Percentiles rank a stretch among this genome's conserved stretches.
These are phyloP conservation scores for Rhopalosiphum nymphaeae DNA, from an alignment of 2,888 invertebrate species.

Conservation along the genomic window DNA sequence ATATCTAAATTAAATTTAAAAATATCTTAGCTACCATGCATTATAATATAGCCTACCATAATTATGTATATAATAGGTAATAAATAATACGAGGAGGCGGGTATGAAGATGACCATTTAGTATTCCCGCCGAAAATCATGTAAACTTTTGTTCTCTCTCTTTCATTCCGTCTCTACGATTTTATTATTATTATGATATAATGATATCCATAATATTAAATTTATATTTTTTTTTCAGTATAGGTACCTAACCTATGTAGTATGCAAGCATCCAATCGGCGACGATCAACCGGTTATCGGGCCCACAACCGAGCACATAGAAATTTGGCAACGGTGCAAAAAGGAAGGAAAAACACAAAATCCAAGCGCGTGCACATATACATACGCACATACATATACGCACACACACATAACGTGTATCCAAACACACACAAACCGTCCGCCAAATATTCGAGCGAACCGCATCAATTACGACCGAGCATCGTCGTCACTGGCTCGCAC, in stretches of 20 bases:
- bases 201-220: background rate
- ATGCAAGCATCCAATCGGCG: conserved; percentile 1
- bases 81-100: background rate
- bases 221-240: background rate
- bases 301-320: background rate
- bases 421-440: background rate
- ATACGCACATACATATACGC: background rate
- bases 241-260: background rate
- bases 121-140: conserved; percentile 15
- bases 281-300: conserved; percentile 49
- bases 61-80: background rate
- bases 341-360: conserved; percentile 27
- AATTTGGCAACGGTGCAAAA: conserved; percentile 58
- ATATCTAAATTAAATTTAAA: background rate
- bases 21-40: background rate
- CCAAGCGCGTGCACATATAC: background rate
- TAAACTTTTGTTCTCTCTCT: conserved; percentile 30
- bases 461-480: background rate
- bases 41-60: background rate
- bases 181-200: conserved; percentile 2
- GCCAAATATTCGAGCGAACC: conserved; percentile 36
- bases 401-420: background rate
- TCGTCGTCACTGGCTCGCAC: conserved; percentile 22
- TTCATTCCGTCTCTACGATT: background rate
- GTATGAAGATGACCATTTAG: background rate